A percentile compares a stretch with the other conserved stretches of the same genome.
These are phyloP conservation scores for Malurus melanocephalus DNA, from an alignment of 2,113 vertebrate genomes.

Conservation along the genomic window DNA sequence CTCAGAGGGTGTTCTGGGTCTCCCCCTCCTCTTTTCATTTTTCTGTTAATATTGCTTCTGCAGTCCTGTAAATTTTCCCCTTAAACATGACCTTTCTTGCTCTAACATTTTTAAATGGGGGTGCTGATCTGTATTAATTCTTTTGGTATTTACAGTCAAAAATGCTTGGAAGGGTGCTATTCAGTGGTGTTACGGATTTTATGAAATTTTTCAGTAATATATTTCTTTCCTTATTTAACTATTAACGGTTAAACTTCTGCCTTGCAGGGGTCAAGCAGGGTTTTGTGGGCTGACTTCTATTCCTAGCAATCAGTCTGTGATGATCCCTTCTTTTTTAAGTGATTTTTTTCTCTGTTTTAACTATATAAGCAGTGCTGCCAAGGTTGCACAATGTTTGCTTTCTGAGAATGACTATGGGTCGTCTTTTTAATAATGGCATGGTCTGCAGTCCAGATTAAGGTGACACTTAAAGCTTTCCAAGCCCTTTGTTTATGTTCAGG, in stretches of 20 bases:
- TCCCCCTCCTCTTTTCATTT: background rate
- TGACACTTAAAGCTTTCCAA: background rate
- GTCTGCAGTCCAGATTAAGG: background rate
- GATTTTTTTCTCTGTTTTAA: background rate
- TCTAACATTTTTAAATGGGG: background rate
- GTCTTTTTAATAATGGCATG: background rate
- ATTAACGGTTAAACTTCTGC: background rate
- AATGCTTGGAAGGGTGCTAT: background rate
- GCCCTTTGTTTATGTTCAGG: background rate
- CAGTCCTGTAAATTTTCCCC: background rate
- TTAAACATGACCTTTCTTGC: background rate
- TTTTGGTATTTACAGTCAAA: conserved; percentile 7
- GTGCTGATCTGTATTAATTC: background rate
- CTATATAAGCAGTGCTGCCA: background rate
- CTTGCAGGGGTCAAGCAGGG: background rate
- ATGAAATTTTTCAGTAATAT: background rate
- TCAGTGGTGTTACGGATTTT: background rate
- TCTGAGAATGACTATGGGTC: background rate
- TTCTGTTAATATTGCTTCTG: background rate
- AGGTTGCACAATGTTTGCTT: background rate
- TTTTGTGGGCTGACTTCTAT: background rate
- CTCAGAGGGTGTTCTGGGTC: background rate
- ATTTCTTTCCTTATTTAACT: background rate
- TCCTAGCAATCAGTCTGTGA: background rate
- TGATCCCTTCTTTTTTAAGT: background rate